Base-by-base conservation (phyloP, 2,113 vertebrate genomes). In the Murina feae region DNA sequence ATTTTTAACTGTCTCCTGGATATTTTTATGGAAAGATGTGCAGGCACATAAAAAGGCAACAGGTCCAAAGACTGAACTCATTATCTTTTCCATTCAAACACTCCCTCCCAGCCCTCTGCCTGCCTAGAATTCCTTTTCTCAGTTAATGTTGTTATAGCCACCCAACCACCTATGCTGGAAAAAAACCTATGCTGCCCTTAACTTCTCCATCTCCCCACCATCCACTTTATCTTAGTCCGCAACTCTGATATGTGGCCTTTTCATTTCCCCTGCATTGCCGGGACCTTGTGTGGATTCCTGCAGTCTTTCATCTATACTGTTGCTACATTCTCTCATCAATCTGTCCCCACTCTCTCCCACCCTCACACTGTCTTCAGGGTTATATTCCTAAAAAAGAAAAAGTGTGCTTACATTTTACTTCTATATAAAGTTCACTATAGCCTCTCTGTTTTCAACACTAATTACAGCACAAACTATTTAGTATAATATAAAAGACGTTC, bases 391-490 rank as follows among this genome's bases (percentile, higher is more conserved):
- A 79, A 35, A 47, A 4, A n/a, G n/a, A 28, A 30, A 13, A 44
- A 12, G 16, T 35, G 51, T 58, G 35, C 4, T 79, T 83, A 69
- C 11, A 47, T 95, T 95, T 49, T 23, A 51, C 4, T 90, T 44
- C 44, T 68, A 8, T 60, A 39, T 76, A 94, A 91, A 90, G 32
- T 35, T 89, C 47, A 88, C 35, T 92, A 14, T 6, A 47, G 37
- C 9, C 51, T 51, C 47, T 89, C 17, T 90, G 35, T 91, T 87
- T 83, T 92, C 23, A 72, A 87, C 8, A 85, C 25, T 25, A 89
- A 83, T 82, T 91, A 68, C 93, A 92, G 9, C 37, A 91, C 47
- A 81, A 55, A 84, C 42, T 82, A 75, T 85, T 90, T 49, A 78
- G 28, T 20, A 30, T 93, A 75, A 84, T 44, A 58, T 82, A 80